phyloP scores from a whole-genome alignment of 1,140 invertebrate species.

The Melipona quadrifasciata region DNA sequence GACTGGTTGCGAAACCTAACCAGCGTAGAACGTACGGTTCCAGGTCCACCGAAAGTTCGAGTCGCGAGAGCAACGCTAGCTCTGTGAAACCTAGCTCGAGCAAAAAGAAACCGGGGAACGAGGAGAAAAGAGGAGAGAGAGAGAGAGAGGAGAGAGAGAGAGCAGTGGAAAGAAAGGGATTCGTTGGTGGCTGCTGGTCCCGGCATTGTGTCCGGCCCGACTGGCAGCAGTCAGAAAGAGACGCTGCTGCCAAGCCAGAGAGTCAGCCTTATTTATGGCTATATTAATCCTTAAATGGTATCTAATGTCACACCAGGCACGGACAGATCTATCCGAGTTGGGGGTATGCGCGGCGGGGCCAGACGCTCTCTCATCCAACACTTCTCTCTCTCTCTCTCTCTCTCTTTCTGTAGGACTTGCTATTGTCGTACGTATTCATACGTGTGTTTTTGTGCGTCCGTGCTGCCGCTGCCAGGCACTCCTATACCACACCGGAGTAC shows the following conservation, averaged over 20 bases:
- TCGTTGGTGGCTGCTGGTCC: constrained; percentile 54
- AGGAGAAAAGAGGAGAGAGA: neutral
- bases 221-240: constrained; percentile 53
- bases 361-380: constrained; percentile 41
- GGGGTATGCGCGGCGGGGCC: neutral
- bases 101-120: neutral
- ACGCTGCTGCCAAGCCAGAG: constrained; percentile 27
- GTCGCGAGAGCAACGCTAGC: neutral
- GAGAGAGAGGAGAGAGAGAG: neutral
- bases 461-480: constrained; percentile 74
- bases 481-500: constrained; percentile 76
- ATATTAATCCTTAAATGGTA: constrained; percentile 83
- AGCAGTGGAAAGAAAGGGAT: constrained; percentile 41
- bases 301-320: constrained; percentile 80
- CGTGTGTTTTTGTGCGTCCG: constrained; percentile 77
- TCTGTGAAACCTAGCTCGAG: too few species aligned
- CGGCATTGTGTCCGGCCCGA: constrained; percentile 64
- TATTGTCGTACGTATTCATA: constrained; percentile 81
- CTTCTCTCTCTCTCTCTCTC: too few species aligned
- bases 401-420: constrained; percentile 74
- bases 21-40: neutral
- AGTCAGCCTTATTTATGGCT: constrained; percentile 82
- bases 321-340: constrained; percentile 77
- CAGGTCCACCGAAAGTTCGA: neutral
- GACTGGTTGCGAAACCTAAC: neutral